Base-by-base conservation (phyloP, 2,797 vertebrate species). In the Chelonia mydas region DNA sequence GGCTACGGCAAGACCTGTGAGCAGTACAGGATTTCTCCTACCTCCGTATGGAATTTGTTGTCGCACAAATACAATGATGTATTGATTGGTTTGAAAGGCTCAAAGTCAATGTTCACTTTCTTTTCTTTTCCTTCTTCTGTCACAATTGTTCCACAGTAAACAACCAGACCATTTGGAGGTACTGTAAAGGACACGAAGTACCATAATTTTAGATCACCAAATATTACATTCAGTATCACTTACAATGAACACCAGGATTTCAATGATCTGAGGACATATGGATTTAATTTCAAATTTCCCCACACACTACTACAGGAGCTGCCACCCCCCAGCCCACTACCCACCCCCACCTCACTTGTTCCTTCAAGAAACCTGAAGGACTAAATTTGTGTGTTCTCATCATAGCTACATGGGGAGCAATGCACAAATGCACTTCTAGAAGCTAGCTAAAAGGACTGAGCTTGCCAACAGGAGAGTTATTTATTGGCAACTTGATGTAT, bases 31-130 rank as follows among this genome's bases (percentile, higher is more conserved):
- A 90, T 21, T 55, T 88, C 47, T 93, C 98, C 98, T 98, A 99
- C 99, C 99, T 99, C 99, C 6, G 99, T 99, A 98, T 99, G 99
- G 98, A 99, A 99, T 98, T 99, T 99, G 98, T 99, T 99, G 98
- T 99, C 99, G 94, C 99, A 99, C 98, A 99, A 99, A 98, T 99
- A 99, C 97, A 99, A 98, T 33, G 99, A 99, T 1, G 99, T 99
- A 98, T 99, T 99, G 98, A 99, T 99, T 98, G 99, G 99, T 98
- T 99, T 99, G 98, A 99, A 99, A 98, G 99, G 99, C 98, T 99
- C 99, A 98, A 99, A 99, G 98, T 99, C 99, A 82, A 99, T 99
- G 98, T 99, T 99, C 96, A 99, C 99, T 98, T 99, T 99, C 98
- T 99, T 99, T 98, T 99, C 99, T 97, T 99, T 99, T 98, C 99